Percentiles rank a stretch among this genome's conserved stretches.
Evolutionary conservation across 2,888 invertebrate genomes (phyloP).

Genomic region (Eupithecia vulgata): DNA sequence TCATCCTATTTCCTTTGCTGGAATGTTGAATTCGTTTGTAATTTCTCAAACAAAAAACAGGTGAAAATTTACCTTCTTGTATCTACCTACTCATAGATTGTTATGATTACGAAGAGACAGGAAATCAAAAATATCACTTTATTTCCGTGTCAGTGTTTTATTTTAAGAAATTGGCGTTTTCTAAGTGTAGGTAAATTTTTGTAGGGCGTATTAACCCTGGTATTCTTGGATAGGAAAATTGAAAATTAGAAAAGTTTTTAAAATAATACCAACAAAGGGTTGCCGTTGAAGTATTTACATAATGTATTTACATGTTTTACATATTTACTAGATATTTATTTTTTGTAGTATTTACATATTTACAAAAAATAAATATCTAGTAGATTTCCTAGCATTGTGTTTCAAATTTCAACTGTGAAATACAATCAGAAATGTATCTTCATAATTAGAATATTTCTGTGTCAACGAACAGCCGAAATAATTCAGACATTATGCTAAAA

Average conservation of each 20-base stretch:
- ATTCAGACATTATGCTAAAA: slow-evolving; percentile 12
- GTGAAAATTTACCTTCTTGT: not conserved
- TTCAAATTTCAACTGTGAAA: not conserved
- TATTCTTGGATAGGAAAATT: not conserved
- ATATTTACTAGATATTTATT: too few species aligned
- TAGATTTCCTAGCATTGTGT: not conserved
- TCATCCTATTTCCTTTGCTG: slow-evolving; percentile 22
- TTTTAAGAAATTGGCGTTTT: too few species aligned
- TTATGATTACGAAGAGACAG: too few species aligned
- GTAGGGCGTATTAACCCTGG: too few species aligned
- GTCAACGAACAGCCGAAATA: slow-evolving; percentile 12
- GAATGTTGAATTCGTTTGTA: not conserved
- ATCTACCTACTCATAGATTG: not conserved
- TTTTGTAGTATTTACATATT: too few species aligned
- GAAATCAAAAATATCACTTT: too few species aligned
- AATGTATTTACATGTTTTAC: too few species aligned
- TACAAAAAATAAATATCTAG: too few species aligned
- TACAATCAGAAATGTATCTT: not conserved
- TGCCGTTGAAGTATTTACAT: too few species aligned
- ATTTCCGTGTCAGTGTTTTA: too few species aligned
- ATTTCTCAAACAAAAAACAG: not conserved
- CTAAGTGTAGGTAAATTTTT: too few species aligned
- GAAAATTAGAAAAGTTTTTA: not conserved
- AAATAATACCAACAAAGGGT: not conserved
- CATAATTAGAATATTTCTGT: slow-evolving; percentile 7